Percentiles rank a stretch among this genome's conserved stretches.
Conservation (phyloP, 2,113 vertebrate species). For the Ranitomeya imitator region DNA sequence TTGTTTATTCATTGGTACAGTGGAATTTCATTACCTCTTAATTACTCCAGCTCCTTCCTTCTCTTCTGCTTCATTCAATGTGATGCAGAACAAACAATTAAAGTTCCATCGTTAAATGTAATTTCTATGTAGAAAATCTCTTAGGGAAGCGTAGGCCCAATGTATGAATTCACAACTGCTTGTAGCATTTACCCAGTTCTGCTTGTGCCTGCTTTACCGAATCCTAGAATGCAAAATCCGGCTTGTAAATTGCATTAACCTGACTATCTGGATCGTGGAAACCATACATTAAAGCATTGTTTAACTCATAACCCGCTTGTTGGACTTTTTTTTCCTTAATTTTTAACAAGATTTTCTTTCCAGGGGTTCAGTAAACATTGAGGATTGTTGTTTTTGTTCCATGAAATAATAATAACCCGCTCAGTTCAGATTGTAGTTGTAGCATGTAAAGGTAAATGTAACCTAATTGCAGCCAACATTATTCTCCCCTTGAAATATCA, state of each 20-base stretch:
- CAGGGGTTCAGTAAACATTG: neutral
- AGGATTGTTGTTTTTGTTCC: neutral
- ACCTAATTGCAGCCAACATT: neutral
- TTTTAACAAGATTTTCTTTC: neutral
- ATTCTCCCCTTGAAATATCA: neutral
- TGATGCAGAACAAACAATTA: neutral
- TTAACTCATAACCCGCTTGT: neutral
- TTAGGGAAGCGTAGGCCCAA: neutral
- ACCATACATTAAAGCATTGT: slow-evolving; percentile 16
- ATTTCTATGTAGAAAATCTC: neutral
- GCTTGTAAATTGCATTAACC: slow-evolving; percentile 48
- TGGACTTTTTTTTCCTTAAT: neutral
- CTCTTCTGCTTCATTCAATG: neutral
- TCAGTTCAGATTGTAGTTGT: neutral
- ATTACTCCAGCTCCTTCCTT: neutral
- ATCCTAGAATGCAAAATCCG: slow-evolving; percentile 49
- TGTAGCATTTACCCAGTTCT: slow-evolving; percentile 61
- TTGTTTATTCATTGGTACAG: neutral
- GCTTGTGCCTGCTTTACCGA: slow-evolving; percentile 62
- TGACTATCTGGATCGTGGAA: slow-evolving; percentile 19
- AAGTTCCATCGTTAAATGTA: too few relatives aligned
- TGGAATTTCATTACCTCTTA: neutral
- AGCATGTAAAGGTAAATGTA: neutral
- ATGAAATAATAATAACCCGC: neutral
- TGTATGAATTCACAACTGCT: slow-evolving; percentile 69